Base-by-base conservation (phyloP, 1,140 invertebrate genomes). In the Lordiphosa mommai region DNA sequence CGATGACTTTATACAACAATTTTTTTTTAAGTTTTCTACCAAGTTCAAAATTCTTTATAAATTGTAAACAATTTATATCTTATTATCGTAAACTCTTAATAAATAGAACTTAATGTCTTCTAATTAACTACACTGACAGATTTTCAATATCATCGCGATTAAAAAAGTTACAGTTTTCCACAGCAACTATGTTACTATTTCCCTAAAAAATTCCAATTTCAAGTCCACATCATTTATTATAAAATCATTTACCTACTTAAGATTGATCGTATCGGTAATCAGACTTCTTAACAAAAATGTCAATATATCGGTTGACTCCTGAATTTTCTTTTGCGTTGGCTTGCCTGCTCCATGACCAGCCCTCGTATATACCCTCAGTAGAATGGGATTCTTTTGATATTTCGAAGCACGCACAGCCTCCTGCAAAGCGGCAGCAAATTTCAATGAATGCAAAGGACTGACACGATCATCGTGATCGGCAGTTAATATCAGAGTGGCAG, bases 381-480 rank as follows among this genome's bases (percentile, higher is more conserved):
- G 77, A 43, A 99, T 87, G 0, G 98, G 98, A 85, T 97, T 97
- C 7, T 88, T 92, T 91, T 98, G 94, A 53, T 92, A 90, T 0
- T 92, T 76, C 16, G 92, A 86, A 37, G 90, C 88, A 38, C 93
- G 92, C 23, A 96, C 89, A 12, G 90, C 91, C 76, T 97, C 90
- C 87, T 99, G 98, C 40, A 99, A 89, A 73, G 96, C 92, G 0
- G 98, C 97, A 50, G 97, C 95, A 86, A 96, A 96, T 90, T 99
- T 99, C 3, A 99, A 91, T 52, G 97, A 98, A 90, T 99, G 98
- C 52, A 97, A 91, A 30, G 97, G 97, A 49, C 98, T 97, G 46
- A 99, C 98, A 56, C 98, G 93, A 91, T 99, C 98, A 91, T 99
- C 98, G 90, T 99, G 98, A 91, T 99, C 98, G 12, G 96, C 98